Evolutionary conservation across 2,113 vertebrate species (phyloP), one percentile per base, ranked within the genome.

Genomic region (Cyprinodon tularosa): DNA sequence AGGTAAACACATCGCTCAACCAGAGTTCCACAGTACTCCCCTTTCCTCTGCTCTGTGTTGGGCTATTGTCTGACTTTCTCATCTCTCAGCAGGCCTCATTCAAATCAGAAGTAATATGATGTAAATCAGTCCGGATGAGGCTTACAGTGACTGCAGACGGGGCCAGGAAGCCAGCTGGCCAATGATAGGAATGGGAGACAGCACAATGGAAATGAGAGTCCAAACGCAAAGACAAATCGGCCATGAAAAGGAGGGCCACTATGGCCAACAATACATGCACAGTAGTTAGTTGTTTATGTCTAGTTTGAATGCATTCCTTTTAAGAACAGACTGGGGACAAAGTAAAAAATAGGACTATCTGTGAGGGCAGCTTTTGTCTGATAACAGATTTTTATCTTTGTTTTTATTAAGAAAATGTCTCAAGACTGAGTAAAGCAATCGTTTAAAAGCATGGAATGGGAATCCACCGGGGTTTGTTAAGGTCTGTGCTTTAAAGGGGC

Each of bases 201-300:
- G 73, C 61, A 82, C 84, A 84, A 88, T 82, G 44, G 62, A 63
- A 66, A 66, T n/a, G 2, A 60, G 77, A 76, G 62, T 62, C 66
- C 12, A 36, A 80, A 81, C 78, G 73, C 74, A 77, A 74, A 87
- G 68, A 71, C 71, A 82, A 85, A 84, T 81, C 72, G 76, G 76
- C 66, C 78, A 77, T 81, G 71, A 91, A 88, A 80, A 62, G 73
- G 13, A 87, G 50, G 39, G 66, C 82, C 80, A 62, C 63, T 44
- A 22, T 45, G 76, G 78, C 76, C 38, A 67, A 85, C 80, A 79
- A 62, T 81, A 75, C 83, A 78, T 84, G 73, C 74, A 76, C 62
- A 84, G 74, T 89, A 90, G 92, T 89, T 84, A 86, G 76, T 82
- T 86, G 86, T 85, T 89, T 88, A 88, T 84, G 78, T 86, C 76